Percentiles rank a stretch among this genome's conserved stretches.
Evolutionary conservation across 1,140 invertebrate species (phyloP).

Genomic region (Ptiloglossa arizonensis): DNA sequence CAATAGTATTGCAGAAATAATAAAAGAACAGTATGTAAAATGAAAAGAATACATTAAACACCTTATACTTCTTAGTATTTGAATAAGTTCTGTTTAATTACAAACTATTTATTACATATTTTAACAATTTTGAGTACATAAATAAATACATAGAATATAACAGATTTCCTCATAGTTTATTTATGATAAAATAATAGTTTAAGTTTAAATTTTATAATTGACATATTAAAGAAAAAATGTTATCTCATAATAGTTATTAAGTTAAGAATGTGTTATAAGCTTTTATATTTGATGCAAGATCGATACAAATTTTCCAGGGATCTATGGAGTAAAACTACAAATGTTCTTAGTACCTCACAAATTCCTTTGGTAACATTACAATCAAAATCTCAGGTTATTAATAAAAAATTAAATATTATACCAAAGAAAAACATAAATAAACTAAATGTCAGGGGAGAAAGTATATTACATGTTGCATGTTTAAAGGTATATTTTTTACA

Average conservation of each 20-base stretch:
- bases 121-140: background rate
- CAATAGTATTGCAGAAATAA: slow-evolving; percentile 62
- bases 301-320: slow-evolving; percentile 32
- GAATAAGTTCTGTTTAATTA: background rate
- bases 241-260: slow-evolving; percentile 4
- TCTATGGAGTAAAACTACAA: slow-evolving; percentile 25
- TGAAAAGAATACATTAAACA: slow-evolving; percentile 10
- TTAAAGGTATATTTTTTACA: slow-evolving; percentile 68
- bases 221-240: background rate
- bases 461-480: slow-evolving; percentile 82
- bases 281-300: background rate
- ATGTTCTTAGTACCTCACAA: background rate
- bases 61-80: background rate
- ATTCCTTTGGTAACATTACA: slow-evolving; percentile 13
- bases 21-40: slow-evolving; percentile 59
- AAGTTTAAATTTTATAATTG: background rate
- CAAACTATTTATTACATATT: background rate
- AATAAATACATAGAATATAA: background rate
- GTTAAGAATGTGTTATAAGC: background rate
- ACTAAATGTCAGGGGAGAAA: slow-evolving; percentile 84
- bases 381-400: slow-evolving; percentile 15
- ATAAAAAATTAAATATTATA: slow-evolving; percentile 19
- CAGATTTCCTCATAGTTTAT: background rate
- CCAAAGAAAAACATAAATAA: slow-evolving; percentile 73
- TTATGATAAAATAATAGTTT: background rate